Percentiles rank a stretch among this genome's conserved stretches.
Conservation (phyloP, 2,888 invertebrate species). For the Tupiocoris notatus region DNA sequence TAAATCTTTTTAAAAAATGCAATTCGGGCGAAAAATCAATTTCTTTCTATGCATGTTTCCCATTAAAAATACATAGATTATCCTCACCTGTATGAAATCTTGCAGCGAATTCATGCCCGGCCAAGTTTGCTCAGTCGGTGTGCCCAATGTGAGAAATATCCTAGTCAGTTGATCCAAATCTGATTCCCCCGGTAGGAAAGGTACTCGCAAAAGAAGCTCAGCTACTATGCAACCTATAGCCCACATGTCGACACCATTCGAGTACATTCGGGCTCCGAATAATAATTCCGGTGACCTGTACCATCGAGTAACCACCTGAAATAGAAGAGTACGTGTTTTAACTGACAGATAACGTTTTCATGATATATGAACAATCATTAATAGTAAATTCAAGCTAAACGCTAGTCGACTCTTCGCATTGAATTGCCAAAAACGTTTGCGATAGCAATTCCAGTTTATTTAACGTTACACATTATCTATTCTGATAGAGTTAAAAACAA, state of each 20-base stretch:
- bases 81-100: slow-evolving; percentile 81
- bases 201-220: slow-evolving; percentile 84
- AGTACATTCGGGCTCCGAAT: slow-evolving; percentile 93
- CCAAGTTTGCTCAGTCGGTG: slow-evolving; percentile 90
- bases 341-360: too few relatives aligned
- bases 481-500: too few relatives aligned
- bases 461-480: too few relatives aligned
- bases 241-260: slow-evolving; percentile 97
- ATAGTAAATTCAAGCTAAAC: too few relatives aligned
- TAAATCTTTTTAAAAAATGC: too few relatives aligned
- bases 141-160: slow-evolving; percentile 91
- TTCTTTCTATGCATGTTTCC: too few relatives aligned
- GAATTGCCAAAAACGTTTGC: too few relatives aligned
- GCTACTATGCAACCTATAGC: slow-evolving; percentile 97
- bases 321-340: background rate
- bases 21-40: too few relatives aligned
- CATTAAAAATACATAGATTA: too few relatives aligned
- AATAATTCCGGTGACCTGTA: slow-evolving; percentile 77
- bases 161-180: slow-evolving; percentile 94
- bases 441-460: too few relatives aligned
- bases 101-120: slow-evolving; percentile 78
- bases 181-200: slow-evolving; percentile 94
- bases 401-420: too few relatives aligned
- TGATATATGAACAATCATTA: too few relatives aligned
- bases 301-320: slow-evolving; percentile 20